These are phyloP conservation scores for Drosophila emarginata DNA, from an alignment of 2,888 invertebrate species.

Conservation along the genomic window DNA sequence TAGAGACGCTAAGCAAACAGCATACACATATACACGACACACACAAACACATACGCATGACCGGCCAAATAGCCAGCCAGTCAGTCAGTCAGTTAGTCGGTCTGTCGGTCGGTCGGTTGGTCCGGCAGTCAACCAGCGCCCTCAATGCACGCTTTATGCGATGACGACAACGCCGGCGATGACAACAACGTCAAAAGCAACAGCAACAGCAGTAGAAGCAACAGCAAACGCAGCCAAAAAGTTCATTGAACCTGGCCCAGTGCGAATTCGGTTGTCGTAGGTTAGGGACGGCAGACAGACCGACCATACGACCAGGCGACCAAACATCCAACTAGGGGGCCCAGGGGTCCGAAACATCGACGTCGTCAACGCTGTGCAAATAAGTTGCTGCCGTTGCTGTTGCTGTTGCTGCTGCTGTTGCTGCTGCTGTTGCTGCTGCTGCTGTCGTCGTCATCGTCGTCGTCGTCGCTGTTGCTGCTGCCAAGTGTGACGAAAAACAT, in stretches of 20 bases:
- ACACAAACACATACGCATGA: constrained; percentile 65
- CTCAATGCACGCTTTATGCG: constrained; percentile 75
- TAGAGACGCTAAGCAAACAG: constrained; percentile 54
- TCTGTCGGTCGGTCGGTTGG: constrained; percentile 26
- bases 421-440: constrained; percentile 55
- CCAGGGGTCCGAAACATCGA: constrained; percentile 36
- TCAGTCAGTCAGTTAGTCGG: constrained; percentile 20
- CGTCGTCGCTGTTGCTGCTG: constrained; percentile 41
- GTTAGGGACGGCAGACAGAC: constrained; percentile 69
- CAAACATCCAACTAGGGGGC: constrained; percentile 36
- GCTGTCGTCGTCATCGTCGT: constrained; percentile 27
- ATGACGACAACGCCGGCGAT: constrained; percentile 38
- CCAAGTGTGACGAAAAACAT: constrained; percentile 76
- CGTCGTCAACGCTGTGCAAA: constrained; percentile 61
- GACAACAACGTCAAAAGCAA: constrained; percentile 37
- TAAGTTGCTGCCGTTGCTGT: constrained; percentile 44
- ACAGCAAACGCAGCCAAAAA: constrained; percentile 70
- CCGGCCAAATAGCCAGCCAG: constrained; percentile 50
- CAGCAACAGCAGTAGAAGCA: constrained; percentile 26
- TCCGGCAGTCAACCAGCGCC: constrained; percentile 66
- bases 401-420: constrained; percentile 23
- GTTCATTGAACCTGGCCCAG: constrained; percentile 77
- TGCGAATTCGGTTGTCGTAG: constrained; percentile 77
- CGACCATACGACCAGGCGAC: constrained; percentile 37
- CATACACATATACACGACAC: constrained; percentile 25